These are phyloP conservation scores for Dryobota labecula DNA, from an alignment of 2,888 invertebrate genomes.

Conservation along the genomic window DNA sequence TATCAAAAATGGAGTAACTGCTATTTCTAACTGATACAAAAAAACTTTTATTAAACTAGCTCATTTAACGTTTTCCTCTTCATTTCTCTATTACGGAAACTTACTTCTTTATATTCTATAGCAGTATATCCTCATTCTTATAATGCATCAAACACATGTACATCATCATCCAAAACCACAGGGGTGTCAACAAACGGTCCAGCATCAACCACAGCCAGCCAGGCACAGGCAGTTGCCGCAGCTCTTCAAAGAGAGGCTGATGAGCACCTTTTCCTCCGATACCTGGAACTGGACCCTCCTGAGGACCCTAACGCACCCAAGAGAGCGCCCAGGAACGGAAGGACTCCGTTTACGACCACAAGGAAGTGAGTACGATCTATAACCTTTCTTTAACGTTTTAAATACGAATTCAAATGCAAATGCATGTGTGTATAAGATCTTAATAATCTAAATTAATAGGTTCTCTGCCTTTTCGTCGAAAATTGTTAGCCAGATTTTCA, in stretches of 20 bases:
- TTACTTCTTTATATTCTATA: not conserved
- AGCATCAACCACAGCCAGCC: slow-evolving; percentile 82
- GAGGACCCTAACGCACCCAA: slow-evolving; percentile 92
- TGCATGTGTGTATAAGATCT: too few species aligned
- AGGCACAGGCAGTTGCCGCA: slow-evolving; percentile 89
- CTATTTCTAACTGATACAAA: not conserved
- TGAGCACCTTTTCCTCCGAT: slow-evolving; percentile 93
- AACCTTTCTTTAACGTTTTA: not conserved
- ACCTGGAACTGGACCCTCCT: slow-evolving; percentile 95
- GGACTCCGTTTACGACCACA: slow-evolving; percentile 96
- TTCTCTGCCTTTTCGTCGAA: too few species aligned
- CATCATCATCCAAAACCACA: slow-evolving; percentile 51
- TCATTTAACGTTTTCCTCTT: not conserved
- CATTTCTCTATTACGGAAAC: not conserved
- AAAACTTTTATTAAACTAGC: not conserved
- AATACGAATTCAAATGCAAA: too few species aligned
- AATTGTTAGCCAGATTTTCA: too few species aligned
- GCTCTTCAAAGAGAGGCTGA: slow-evolving; percentile 92
- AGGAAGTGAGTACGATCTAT: slow-evolving; percentile 87
- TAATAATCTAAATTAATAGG: too few species aligned
- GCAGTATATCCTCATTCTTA: not conserved
- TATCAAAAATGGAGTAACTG: not conserved
- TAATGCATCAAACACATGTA: not conserved
- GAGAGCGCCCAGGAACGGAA: slow-evolving; percentile 91
- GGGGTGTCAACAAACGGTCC: slow-evolving; percentile 85